Evolutionary conservation across 2,888 invertebrate genomes (phyloP).

Genomic region (Therioaphis trifolii): DNA sequence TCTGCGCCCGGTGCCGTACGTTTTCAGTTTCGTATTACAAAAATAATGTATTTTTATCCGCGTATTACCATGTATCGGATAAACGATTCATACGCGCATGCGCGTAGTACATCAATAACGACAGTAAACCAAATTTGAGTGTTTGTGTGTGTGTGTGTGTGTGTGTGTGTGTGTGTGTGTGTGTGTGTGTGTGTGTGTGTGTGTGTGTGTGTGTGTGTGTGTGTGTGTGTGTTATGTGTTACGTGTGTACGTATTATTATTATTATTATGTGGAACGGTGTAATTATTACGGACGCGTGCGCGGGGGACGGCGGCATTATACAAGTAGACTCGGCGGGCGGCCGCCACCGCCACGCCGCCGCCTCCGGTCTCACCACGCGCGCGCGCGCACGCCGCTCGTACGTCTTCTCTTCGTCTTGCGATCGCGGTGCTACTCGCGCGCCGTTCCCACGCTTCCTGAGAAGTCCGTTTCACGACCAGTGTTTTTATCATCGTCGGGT

Average conservation of each 20-base stretch:
- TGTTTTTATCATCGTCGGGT: conserved; percentile 46
- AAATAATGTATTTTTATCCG: too few relatives aligned
- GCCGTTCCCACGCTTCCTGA: conserved; percentile 62
- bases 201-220: too few relatives aligned
- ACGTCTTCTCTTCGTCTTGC: conserved; percentile 21
- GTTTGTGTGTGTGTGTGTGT: too few relatives aligned
- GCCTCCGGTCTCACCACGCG: conserved; percentile 27
- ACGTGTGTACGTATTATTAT: neutral
- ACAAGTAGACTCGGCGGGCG: conserved; percentile 36
- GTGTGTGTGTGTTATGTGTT: neutral
- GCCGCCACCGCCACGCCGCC: conserved; percentile 9
- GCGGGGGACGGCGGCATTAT: neutral
- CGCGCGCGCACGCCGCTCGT: conserved; percentile 7
- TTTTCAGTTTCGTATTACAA: too few relatives aligned
- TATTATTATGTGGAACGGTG: conserved; percentile 29
- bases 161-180: too few relatives aligned
- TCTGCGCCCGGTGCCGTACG: too few relatives aligned
- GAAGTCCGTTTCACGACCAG: conserved; percentile 61
- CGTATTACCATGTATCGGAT: too few relatives aligned
- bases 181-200: too few relatives aligned
- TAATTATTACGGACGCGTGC: conserved; percentile 56
- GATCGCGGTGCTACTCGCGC: conserved; percentile 21
- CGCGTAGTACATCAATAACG: too few relatives aligned
- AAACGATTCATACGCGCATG: too few relatives aligned
- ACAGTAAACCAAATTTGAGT: too few relatives aligned